Conservation (phyloP, 2,797 vertebrate genomes). For the Cercopithecus diana region DNA sequence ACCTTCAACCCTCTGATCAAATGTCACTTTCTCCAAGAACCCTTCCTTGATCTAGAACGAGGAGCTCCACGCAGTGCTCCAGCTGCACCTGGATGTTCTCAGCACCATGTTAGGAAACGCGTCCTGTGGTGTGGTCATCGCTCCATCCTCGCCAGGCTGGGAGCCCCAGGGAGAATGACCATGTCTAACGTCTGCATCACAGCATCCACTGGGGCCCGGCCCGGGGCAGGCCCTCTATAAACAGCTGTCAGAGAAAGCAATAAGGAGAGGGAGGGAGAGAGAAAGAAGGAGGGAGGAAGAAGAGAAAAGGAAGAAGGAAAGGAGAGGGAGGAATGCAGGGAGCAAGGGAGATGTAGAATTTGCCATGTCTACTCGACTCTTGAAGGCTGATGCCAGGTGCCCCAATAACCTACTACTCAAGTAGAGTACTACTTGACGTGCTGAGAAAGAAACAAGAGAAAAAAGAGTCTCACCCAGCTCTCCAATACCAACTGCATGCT, state of each 20-base stretch:
- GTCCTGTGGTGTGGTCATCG: rapidly evolving
- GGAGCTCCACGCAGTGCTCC: rapidly evolving
- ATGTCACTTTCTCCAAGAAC: neutral
- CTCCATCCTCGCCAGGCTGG: neutral
- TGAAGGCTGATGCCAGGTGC: neutral
- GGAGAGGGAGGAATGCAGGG: neutral
- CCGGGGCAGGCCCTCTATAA: rapidly evolving
- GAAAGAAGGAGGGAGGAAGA: neutral
- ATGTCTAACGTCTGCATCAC: rapidly evolving
- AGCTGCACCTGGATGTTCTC: neutral
- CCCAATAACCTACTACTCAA: neutral
- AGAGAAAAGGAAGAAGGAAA: rapidly evolving
- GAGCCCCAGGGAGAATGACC: neutral
- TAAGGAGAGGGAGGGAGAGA: rapidly evolving
- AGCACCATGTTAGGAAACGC: neutral
- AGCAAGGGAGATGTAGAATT: neutral
- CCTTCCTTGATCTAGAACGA: neutral
- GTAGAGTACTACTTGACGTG: neutral
- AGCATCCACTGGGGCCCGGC: neutral
- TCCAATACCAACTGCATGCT: neutral
- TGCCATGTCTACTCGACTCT: neutral
- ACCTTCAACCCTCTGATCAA: neutral
- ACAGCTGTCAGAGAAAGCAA: neutral
- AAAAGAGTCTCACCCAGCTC: neutral
- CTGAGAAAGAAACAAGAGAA: neutral